Conservation (phyloP, 2,888 invertebrate genomes). For the Rhingia rostrata region DNA sequence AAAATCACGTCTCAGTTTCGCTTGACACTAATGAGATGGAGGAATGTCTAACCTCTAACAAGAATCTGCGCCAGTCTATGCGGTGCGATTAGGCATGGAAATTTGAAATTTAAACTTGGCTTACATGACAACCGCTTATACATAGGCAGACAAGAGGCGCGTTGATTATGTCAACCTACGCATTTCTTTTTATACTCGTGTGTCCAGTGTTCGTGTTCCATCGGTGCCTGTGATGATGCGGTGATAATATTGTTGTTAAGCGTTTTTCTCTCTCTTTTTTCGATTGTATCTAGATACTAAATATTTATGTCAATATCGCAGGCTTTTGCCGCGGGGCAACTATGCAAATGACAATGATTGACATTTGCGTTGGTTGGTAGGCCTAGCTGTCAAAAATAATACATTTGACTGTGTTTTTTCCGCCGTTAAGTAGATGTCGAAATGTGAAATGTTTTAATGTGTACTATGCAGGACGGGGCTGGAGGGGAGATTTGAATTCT, state of each 20-base stretch:
- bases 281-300: constrained; percentile 13
- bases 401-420: constrained; percentile 38
- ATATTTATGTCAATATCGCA: constrained; percentile 16
- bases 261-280: background rate
- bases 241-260: constrained; percentile 51
- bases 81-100: constrained; percentile 35
- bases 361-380: constrained; percentile 45
- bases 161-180: constrained; percentile 59
- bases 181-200: constrained; percentile 30
- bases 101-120: constrained; percentile 19
- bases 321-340: constrained; percentile 13
- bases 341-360: constrained; percentile 58
- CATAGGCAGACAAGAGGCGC: background rate
- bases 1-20: constrained; percentile 46
- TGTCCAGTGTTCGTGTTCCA: constrained; percentile 22
- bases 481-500: too few species aligned
- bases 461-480: too few species aligned
- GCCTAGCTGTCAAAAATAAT: constrained; percentile 45
- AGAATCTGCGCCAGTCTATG: constrained; percentile 2
- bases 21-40: constrained; percentile 70
- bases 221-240: constrained; percentile 27
- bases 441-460: too few species aligned
- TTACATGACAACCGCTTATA: constrained; percentile 1
- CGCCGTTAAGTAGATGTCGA: background rate
- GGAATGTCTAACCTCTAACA: constrained; percentile 43